phyloP scores from a whole-genome alignment of 1,140 invertebrate genomes.

The Hesperophylax magnus region DNA sequence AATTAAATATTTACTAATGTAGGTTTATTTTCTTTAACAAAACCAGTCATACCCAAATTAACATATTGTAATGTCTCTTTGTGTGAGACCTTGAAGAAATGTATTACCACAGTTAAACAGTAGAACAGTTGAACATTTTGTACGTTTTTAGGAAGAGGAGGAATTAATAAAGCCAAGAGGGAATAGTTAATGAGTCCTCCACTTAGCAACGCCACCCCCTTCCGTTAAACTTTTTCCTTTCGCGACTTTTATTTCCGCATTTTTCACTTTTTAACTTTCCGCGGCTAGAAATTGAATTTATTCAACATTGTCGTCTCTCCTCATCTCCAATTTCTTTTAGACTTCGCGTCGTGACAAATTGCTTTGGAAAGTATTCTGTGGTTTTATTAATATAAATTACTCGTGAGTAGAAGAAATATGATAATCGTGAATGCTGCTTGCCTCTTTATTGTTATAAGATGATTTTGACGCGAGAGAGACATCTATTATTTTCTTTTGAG shows the following conservation, averaged over 20 bases:
- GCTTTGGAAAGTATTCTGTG: slow-evolving; percentile 48
- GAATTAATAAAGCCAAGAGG: slow-evolving; percentile 57
- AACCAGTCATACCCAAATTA: too few species aligned
- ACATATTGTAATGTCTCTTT: not conserved
- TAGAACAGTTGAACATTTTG: too few species aligned
- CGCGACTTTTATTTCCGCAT: slow-evolving; percentile 54
- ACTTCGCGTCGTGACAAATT: slow-evolving; percentile 49
- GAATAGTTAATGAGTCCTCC: slow-evolving; percentile 53
- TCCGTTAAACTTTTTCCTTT: slow-evolving; percentile 50
- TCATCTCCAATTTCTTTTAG: slow-evolving; percentile 31
- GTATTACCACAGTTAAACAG: slow-evolving; percentile 30
- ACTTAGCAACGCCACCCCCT: slow-evolving; percentile 44
- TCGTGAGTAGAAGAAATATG: slow-evolving; percentile 34
- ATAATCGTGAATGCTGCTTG: slow-evolving; percentile 14
- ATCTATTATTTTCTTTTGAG: too few species aligned
- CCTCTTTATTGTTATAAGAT: not conserved
- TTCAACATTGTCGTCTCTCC: slow-evolving; percentile 45
- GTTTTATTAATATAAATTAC: slow-evolving; percentile 42
- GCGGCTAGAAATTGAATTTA: slow-evolving; percentile 53
- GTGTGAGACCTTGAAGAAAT: slow-evolving; percentile 38
- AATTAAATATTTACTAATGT: too few species aligned
- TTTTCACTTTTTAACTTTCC: slow-evolving; percentile 45
- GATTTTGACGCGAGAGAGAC: not conserved
- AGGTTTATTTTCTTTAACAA: too few species aligned
- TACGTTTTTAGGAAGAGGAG: slow-evolving; percentile 15